Evolutionary conservation across 2,888 invertebrate species (phyloP).

Genomic region (Lampropteryx suffumata): DNA sequence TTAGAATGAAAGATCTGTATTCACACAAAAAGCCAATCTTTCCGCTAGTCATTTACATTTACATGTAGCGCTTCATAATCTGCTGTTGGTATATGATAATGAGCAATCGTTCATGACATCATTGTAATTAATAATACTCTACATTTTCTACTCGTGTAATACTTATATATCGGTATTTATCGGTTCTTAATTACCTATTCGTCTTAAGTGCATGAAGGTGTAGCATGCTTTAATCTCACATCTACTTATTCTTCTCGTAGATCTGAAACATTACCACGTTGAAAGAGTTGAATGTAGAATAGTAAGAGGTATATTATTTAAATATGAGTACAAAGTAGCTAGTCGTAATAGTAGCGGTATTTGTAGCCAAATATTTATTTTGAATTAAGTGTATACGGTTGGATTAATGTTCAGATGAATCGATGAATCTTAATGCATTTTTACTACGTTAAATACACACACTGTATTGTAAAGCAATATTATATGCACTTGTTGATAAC

Average conservation of each 20-base stretch:
- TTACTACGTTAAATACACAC: constrained; percentile 16
- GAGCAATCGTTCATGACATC: constrained; percentile 51
- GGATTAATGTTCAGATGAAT: constrained; percentile 35
- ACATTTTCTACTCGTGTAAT: constrained; percentile 45
- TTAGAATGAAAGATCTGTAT: constrained; percentile 75
- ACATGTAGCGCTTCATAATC: constrained; percentile 67
- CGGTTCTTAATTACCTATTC: constrained; percentile 55
- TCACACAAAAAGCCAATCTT: constrained; percentile 56
- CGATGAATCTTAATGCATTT: constrained; percentile 32
- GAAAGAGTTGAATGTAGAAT: constrained; percentile 27
- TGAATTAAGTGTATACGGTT: constrained; percentile 13
- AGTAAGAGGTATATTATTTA: constrained; percentile 33
- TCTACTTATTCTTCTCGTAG: constrained; percentile 49
- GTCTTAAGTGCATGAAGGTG: constrained; percentile 63
- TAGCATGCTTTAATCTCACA: constrained; percentile 64
- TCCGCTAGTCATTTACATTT: constrained; percentile 61
- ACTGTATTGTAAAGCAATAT: constrained; percentile 16
- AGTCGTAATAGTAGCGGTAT: constrained; percentile 53
- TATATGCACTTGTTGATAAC: constrained; percentile 33
- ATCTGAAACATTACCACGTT: constrained; percentile 48
- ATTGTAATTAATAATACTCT: constrained; percentile 56
- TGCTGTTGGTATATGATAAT: constrained; percentile 56
- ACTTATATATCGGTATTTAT: constrained; percentile 51
- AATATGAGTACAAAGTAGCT: constrained; percentile 73
- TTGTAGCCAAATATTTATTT: constrained; percentile 40